Evolutionary conservation across 2,888 invertebrate genomes (phyloP).

Genomic region (Stenotaenia linearis): DNA sequence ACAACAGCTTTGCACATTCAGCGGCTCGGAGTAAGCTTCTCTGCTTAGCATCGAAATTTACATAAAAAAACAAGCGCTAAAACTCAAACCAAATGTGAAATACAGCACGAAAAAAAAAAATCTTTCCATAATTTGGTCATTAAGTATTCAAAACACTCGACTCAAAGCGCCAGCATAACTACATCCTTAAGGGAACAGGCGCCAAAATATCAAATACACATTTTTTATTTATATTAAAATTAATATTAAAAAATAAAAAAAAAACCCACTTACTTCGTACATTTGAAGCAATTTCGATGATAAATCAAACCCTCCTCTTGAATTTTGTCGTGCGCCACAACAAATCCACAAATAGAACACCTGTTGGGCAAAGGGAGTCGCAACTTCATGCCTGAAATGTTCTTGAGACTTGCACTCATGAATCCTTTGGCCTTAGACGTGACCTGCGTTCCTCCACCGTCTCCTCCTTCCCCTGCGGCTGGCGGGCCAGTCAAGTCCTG

Average conservation of each 20-base stretch:
- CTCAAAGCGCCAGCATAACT: no score
- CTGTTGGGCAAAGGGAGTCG: conserved; percentile 36
- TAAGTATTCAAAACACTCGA: no score
- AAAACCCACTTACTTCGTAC: conserved; percentile 33
- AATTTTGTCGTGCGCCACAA: conserved; percentile 34
- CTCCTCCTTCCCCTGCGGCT: conserved; percentile 17
- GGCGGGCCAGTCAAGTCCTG: conserved; percentile 32
- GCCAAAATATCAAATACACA: no score
- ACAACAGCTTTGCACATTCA: no score
- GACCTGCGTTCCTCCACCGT: neutral
- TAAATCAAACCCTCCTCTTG: conserved; percentile 34
- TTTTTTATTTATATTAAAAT: no score
- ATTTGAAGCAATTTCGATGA: conserved; percentile 36
- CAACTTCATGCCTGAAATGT: conserved; percentile 35
- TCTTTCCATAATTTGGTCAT: no score
- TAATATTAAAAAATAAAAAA: neutral
- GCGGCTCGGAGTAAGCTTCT: no score
- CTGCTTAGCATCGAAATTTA: no score
- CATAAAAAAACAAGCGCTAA: no score
- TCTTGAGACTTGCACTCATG: conserved; percentile 26
- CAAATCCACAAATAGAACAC: conserved; percentile 35
- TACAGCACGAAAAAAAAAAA: no score
- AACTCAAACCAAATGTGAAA: no score
- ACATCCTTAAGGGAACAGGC: no score
- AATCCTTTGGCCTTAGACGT: conserved; percentile 15